Evolutionary conservation across 1,140 invertebrate species (phyloP), one percentile per base, ranked within the genome.

Genomic region (Rhagoletis pomonella): DNA sequence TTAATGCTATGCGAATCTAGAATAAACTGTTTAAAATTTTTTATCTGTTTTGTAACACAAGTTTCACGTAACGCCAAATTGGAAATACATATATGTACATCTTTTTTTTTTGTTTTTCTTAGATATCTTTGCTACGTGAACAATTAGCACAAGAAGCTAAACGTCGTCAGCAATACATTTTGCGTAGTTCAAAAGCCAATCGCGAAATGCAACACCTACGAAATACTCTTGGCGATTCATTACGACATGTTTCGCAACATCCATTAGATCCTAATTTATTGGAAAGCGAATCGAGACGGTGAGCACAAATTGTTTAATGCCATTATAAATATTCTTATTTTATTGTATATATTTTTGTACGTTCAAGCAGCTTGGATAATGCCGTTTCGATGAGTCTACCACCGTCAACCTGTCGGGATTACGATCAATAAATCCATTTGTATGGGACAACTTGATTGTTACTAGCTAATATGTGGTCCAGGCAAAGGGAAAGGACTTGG

Each of bases 141-240:
- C 97, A 98, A 93, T 94, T 98, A 73, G 95, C 96, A 77, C 96
- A 97, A 90, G 97, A 98, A 94, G 96, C 98, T 39, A 97, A 97
- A 89, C 95, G 97, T 9, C 95, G 97, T 6, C 97, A 98, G 91
- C 94, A 96, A 89, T 98, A 97, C 93, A 96, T 98, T 6, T 93
- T 96, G 85, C 95, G 97, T 88, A 97, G 96, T 90, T 96, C 96
- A 0, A 95, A 97, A 88, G 96, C 97, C 10, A 97, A 97, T 0
- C 94, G 97, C 39, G 97, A 98, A 92, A 97, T 98, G 95, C 96
- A 96, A 90, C 96, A 97, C 87, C 93, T 98, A 85, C 95, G 97
- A 10, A 95, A 96, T 89, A 96, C 96, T 1, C 94, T 99, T 1
- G 97, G 97, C 0, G 96, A 97, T 90, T 98, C 97, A 0, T 93